Base-by-base conservation (phyloP, 2,888 invertebrate species). In the Candidula unifasciata region DNA sequence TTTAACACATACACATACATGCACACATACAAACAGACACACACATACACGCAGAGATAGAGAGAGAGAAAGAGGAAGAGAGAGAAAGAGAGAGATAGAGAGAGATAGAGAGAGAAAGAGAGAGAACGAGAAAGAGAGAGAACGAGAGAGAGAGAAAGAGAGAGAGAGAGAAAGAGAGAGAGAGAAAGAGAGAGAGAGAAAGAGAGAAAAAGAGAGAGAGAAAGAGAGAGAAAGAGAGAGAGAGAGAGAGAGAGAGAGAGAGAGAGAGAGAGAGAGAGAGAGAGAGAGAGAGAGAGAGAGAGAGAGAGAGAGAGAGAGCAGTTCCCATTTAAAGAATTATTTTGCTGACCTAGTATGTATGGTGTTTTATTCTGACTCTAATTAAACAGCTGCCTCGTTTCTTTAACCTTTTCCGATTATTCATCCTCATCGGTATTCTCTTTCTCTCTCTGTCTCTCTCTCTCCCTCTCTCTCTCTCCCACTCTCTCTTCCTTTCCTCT, bases 381-480 rank as follows among this genome's bases (percentile, higher is more conserved):
- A n/a, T n/a, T n/a, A n/a, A n/a, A n/a, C n/a, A n/a, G n/a, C n/a
- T n/a, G n/a, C n/a, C n/a, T n/a, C n/a, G n/a, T n/a, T n/a, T n/a
- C n/a, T n/a, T n/a, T 18, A 24, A 64, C 64, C 52, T 69, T 52
- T 24, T 5, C 10, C 6, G 24, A 18, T 64, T 18, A 24, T 64
- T 64, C 10, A 24, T 5, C n/a, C 24, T 8, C 24, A 24, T n/a
- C n/a, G 24, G 6, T 24, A 57, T 37, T 33, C 60, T 73, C 73
- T 82, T 60, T 81, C 80, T 80, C 80, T 80, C 52, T 69, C 80
- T 80, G 71, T 80, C 80, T 80, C 80, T 80, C 71, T 80, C 80
- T 80, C 71, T 80, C 80, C 52, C 80, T 80, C 80, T 69, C 80
- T 52, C 71, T 44, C 68, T 68, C 68, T 68, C 44, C 35, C n/a